Conservation (phyloP, 2,888 invertebrate species). For the Mesoligia furuncula region DNA sequence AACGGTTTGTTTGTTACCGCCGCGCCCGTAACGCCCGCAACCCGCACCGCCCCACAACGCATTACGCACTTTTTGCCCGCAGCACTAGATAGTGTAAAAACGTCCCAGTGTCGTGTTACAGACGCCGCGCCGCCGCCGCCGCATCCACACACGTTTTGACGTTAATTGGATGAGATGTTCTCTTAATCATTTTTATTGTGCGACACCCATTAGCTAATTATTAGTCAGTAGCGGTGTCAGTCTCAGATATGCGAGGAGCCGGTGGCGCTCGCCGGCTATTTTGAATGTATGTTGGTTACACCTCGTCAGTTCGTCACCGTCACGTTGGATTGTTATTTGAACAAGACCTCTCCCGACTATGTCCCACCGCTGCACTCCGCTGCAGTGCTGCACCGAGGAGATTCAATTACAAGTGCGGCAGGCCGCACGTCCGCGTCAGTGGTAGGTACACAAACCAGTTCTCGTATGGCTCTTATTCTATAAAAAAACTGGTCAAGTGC, state of each 20-base stretch:
- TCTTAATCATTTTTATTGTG: constrained; percentile 69
- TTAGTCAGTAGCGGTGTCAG: constrained; percentile 49
- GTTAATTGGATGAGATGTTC: constrained; percentile 72
- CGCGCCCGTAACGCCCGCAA: constrained; percentile 12
- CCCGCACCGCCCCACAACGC: constrained; percentile 55
- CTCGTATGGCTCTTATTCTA: neutral
- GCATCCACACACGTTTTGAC: constrained; percentile 47
- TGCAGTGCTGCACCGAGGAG: neutral
- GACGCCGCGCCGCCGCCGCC: constrained; percentile 54
- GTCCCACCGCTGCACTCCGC: neutral
- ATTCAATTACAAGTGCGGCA: neutral
- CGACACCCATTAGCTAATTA: constrained; percentile 71
- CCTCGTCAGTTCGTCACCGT: constrained; percentile 19
- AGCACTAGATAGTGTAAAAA: constrained; percentile 51
- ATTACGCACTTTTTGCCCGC: constrained; percentile 69
- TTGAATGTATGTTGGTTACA: constrained; percentile 35
- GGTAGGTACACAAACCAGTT: neutral
- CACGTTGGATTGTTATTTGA: constrained; percentile 16
- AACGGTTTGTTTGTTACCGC: constrained; percentile 77
- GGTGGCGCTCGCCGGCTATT: constrained; percentile 35
- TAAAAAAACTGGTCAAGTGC: no score
- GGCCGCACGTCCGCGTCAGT: neutral
- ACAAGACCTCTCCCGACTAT: neutral
- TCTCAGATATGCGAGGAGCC: constrained; percentile 13
- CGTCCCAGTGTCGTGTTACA: constrained; percentile 70